These are phyloP conservation scores for Magallana gigas DNA, from an alignment of 1,140 invertebrate species.

Conservation along the genomic window DNA sequence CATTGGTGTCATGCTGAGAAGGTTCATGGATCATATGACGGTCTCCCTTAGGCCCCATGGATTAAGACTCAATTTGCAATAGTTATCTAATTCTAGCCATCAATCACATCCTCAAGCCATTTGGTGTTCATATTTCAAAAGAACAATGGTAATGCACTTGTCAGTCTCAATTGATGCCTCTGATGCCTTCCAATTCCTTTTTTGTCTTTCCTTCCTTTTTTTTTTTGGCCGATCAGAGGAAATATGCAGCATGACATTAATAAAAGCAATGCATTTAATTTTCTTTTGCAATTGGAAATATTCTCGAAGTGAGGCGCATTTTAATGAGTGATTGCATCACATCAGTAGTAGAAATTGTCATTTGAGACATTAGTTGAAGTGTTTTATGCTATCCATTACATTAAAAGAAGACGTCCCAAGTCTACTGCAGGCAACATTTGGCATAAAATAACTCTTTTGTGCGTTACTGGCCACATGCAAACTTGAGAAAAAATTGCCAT, in stretches of 20 bases:
- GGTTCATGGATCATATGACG: background rate
- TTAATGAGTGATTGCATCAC: conserved; percentile 36
- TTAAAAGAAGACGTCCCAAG: background rate
- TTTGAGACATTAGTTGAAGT: conserved; percentile 36
- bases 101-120: conserved; percentile 23
- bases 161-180: conserved; percentile 30
- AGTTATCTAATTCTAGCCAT: conserved; percentile 41
- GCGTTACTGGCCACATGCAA: background rate
- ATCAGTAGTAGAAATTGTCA: conserved; percentile 23
- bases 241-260: conserved; percentile 32
- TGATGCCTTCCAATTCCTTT: background rate
- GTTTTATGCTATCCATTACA: conserved; percentile 29
- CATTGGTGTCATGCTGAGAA: background rate
- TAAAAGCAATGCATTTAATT: conserved; percentile 28
- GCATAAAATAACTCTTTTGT: background rate
- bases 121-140: conserved; percentile 36
- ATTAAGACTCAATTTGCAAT: conserved; percentile 31
- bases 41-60: background rate
- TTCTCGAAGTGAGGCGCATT: conserved; percentile 6
- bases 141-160: conserved; percentile 35
- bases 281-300: conserved; percentile 34
- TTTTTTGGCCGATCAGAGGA: background rate
- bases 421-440: conserved; percentile 23
- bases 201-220: background rate
- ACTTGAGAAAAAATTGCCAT: too few relatives aligned